A percentile compares a stretch with the other conserved stretches of the same genome.
These are phyloP conservation scores for Okamejei kenojei DNA, from an alignment of 2,797 vertebrate species.

Conservation along the genomic window DNA sequence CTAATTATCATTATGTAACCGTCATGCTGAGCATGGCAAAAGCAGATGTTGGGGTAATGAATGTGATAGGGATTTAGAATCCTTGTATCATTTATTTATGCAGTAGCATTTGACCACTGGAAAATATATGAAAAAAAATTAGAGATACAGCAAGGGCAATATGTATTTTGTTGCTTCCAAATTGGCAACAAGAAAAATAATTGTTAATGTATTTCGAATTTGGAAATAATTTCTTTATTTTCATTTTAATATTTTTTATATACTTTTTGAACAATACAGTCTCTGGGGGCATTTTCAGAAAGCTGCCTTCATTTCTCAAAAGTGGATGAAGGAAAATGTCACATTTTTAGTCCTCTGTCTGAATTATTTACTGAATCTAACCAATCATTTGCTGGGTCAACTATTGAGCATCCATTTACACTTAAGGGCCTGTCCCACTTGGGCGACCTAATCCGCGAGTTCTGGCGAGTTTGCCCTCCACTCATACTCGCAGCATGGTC, in stretches of 20 bases:
- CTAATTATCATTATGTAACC: constrained; percentile 22
- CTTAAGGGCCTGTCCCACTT: too few relatives aligned
- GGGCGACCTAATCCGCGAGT: too few relatives aligned
- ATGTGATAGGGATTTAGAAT: background rate
- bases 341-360: background rate
- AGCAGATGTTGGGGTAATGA: background rate
- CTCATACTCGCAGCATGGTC: too few relatives aligned
- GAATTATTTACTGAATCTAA: background rate
- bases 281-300: background rate
- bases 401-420: too few relatives aligned
- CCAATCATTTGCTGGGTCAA: too few relatives aligned
- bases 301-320: background rate
- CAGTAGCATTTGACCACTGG: background rate
- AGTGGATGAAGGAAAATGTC: background rate
- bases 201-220: background rate
- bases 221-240: background rate
- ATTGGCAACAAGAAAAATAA: background rate
- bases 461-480: too few relatives aligned
- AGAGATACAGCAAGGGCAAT: background rate
- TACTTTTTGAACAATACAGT: background rate
- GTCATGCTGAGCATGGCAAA: constrained; percentile 4
- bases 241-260: background rate
- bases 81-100: background rate
- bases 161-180: background rate
- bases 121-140: constrained; percentile 1